Conservation (phyloP, 2,888 invertebrate genomes). For the Cantharis rustica region DNA sequence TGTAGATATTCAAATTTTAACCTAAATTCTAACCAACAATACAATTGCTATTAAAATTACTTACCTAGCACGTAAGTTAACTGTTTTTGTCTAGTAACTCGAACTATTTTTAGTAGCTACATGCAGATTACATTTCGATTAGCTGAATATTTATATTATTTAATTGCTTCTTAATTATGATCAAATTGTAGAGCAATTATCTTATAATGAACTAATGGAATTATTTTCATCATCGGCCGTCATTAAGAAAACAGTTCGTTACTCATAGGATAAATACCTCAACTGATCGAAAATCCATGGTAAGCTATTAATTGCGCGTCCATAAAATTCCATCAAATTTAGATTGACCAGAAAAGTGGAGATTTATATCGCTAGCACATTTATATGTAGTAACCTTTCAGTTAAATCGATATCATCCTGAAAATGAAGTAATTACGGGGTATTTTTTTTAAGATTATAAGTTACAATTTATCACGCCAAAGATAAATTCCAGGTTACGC, state of each 20-base stretch:
- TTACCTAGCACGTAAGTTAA: neutral
- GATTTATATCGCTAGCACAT: neutral
- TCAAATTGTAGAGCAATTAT: neutral
- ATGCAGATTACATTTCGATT: neutral
- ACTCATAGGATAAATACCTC: no score
- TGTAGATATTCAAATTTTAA: slow-evolving; percentile 2
- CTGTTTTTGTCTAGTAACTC: neutral
- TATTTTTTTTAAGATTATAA: no score
- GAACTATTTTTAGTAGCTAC: neutral
- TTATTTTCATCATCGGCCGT: neutral
- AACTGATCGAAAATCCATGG: neutral
- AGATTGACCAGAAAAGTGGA: neutral
- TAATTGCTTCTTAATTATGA: neutral
- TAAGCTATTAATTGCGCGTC: neutral
- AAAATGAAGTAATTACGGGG: neutral
- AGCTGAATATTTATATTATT: neutral
- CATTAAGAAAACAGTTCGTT: neutral
- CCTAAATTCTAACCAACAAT: neutral
- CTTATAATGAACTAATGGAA: neutral
- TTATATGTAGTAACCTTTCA: neutral
- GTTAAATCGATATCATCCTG: neutral
- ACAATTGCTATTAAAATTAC: neutral
- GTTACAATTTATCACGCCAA: neutral
- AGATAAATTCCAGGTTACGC: neutral
- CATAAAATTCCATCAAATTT: neutral